Percentiles rank a stretch among this genome's conserved stretches.
phyloP scores from a whole-genome alignment of 2,888 invertebrate genomes.

The Patella depressa region DNA sequence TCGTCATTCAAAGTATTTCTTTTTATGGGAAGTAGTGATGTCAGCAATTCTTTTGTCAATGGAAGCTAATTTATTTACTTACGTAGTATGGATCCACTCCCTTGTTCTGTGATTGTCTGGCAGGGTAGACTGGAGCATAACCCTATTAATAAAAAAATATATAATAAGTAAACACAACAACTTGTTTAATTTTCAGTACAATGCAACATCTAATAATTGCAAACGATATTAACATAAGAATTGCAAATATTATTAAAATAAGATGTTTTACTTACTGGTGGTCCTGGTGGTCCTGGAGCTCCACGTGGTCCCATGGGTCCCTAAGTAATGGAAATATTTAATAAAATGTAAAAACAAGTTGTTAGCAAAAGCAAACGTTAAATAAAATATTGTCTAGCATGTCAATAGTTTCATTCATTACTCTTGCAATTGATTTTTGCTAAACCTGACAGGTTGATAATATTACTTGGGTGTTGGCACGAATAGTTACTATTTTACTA shows the following conservation, averaged over 20 bases:
- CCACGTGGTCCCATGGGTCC: constrained; percentile 86
- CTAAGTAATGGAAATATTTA: constrained; percentile 19
- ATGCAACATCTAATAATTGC: not conserved
- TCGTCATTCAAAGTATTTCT: too few relatives aligned
- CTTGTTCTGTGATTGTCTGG: constrained; percentile 29
- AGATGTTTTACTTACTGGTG: constrained; percentile 75
- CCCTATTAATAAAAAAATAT: constrained; percentile 39
- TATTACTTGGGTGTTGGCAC: too few relatives aligned
- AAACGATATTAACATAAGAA: too few relatives aligned
- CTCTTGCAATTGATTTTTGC: too few relatives aligned
- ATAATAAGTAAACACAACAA: not conserved
- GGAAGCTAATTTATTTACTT: not conserved
- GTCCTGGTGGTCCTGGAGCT: constrained; percentile 81
- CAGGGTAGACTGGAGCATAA: constrained; percentile 45
- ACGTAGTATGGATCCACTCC: constrained; percentile 46
- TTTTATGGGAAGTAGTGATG: too few relatives aligned
- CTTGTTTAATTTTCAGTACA: not conserved
- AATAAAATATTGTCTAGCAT: too few relatives aligned
- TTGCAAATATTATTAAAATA: not conserved
- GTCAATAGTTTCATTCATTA: too few relatives aligned
- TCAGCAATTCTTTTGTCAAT: too few relatives aligned
- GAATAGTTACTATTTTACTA: too few relatives aligned
- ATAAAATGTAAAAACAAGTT: too few relatives aligned
- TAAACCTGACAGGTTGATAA: too few relatives aligned
- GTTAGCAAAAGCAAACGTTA: too few relatives aligned